Evolutionary conservation across 1,140 invertebrate genomes (phyloP).

Genomic region (Formica selysi): DNA sequence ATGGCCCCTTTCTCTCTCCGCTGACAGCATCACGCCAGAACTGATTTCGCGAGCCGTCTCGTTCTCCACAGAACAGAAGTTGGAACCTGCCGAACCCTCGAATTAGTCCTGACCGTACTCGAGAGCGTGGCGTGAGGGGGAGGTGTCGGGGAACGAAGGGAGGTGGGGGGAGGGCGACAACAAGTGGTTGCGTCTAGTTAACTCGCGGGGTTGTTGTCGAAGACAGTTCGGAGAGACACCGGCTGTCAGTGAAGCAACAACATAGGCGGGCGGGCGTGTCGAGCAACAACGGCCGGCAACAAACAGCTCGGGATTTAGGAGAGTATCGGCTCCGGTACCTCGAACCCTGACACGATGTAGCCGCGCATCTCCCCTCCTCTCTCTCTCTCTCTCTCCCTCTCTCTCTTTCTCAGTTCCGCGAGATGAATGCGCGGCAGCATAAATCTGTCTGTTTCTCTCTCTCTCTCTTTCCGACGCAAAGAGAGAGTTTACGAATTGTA

Average conservation of each 20-base stretch:
- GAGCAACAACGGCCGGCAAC: conserved; percentile 50
- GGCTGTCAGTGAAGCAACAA: conserved; percentile 60
- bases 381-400: no score
- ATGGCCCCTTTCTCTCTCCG: background rate
- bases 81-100: conserved; percentile 48
- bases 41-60: conserved; percentile 50
- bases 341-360: conserved; percentile 19
- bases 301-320: conserved; percentile 39
- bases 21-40: conserved; percentile 35
- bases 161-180: conserved; percentile 47
- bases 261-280: conserved; percentile 15
- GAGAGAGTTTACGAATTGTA: conserved; percentile 68
- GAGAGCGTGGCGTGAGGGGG: background rate
- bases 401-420: conserved; percentile 18
- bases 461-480: conserved; percentile 19
- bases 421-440: conserved; percentile 58
- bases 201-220: conserved; percentile 71
- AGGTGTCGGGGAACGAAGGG: no score
- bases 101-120: conserved; percentile 69
- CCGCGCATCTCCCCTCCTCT: background rate
- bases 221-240: conserved; percentile 73
- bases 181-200: conserved; percentile 77
- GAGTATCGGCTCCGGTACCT: conserved; percentile 43
- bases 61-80: conserved; percentile 18
- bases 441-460: conserved; percentile 56